These are phyloP conservation scores for Xestia rhomboidea DNA, from an alignment of 2,888 invertebrate species.

Conservation along the genomic window DNA sequence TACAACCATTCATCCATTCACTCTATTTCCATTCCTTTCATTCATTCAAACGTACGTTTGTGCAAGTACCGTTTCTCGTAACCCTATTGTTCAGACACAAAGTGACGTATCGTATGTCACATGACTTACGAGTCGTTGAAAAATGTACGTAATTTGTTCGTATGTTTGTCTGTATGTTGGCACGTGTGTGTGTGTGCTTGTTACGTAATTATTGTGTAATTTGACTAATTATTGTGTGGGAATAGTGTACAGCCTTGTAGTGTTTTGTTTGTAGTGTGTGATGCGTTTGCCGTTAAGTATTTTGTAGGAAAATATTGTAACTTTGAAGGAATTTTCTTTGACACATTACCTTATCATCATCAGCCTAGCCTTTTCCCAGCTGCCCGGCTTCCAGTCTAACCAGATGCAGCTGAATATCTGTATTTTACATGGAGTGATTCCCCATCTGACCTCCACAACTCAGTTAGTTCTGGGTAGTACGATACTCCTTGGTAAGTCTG, in stretches of 20 bases:
- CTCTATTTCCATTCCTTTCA: constrained; percentile 48
- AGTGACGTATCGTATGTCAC: constrained; percentile 59
- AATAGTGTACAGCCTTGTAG: constrained; percentile 49
- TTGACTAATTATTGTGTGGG: constrained; percentile 64
- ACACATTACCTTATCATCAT: neutral
- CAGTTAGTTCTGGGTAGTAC: no score
- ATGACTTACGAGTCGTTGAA: constrained; percentile 55
- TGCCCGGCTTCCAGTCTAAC: no score
- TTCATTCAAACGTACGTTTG: constrained; percentile 46
- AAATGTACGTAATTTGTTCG: constrained; percentile 64
- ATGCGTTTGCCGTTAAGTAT: constrained; percentile 33
- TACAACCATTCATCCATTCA: constrained; percentile 58
- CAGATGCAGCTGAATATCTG: no score
- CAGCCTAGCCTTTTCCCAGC: no score
- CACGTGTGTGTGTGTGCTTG: constrained; percentile 36
- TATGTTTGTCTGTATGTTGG: constrained; percentile 42
- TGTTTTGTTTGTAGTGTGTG: constrained; percentile 47
- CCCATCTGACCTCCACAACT: no score
- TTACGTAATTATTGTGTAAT: constrained; percentile 61
- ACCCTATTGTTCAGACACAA: constrained; percentile 53
- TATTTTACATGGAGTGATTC: no score
- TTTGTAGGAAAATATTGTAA: constrained; percentile 16
- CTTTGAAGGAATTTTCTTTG: constrained; percentile 1
- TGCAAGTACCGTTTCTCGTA: constrained; percentile 39
- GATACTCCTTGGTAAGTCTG: no score